phyloP scores from a whole-genome alignment of 2,113 vertebrate genomes.

The Anguilla japonica region DNA sequence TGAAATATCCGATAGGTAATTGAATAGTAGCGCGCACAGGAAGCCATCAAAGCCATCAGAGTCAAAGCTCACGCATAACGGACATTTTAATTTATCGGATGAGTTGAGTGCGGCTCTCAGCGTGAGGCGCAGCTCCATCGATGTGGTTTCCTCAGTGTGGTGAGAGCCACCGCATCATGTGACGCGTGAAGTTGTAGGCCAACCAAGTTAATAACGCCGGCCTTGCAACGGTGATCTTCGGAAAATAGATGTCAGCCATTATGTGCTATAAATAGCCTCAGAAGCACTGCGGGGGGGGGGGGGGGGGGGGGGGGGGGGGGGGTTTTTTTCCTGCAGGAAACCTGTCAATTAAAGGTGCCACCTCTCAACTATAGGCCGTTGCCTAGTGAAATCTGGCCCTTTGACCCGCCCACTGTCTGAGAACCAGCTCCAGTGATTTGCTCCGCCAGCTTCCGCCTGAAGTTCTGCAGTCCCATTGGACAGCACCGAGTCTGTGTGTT shows the following conservation, averaged over 20 bases:
- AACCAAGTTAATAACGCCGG: conserved; percentile 31
- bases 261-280: conserved; percentile 27
- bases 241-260: conserved; percentile 35
- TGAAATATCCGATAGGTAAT: too few relatives aligned
- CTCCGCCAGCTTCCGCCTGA: not conserved
- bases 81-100: not conserved
- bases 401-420: not conserved
- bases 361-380: not conserved
- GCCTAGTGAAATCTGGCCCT: conserved; percentile 15
- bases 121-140: not conserved
- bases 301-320: too few relatives aligned
- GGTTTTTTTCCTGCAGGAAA: conserved; percentile 29
- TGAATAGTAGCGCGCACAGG: too few relatives aligned
- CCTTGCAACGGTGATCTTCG: conserved; percentile 19
- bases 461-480: not conserved
- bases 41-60: not conserved
- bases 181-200: conserved; percentile 28
- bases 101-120: not conserved
- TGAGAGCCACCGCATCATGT: conserved; percentile 30
- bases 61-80: not conserved
- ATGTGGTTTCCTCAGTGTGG: not conserved
- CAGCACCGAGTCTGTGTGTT: not conserved
- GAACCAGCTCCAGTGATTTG: not conserved
- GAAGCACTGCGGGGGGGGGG: conserved; percentile 12
- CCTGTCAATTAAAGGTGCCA: conserved; percentile 36